Base-by-base conservation (phyloP, 2,797 vertebrate genomes). In the Lacerta agilis region DNA sequence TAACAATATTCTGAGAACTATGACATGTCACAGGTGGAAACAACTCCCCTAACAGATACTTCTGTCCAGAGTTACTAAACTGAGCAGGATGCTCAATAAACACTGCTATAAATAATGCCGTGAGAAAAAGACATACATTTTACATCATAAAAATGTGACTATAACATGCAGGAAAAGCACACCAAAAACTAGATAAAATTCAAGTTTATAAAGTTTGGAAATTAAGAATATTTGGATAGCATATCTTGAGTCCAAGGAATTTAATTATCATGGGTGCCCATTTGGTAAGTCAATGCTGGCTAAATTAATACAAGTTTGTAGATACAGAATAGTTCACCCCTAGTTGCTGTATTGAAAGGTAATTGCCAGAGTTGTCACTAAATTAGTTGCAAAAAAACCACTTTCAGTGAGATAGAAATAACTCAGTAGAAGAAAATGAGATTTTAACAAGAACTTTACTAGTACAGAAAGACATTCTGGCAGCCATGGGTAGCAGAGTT, bases 1-100 rank as follows among this genome's bases (percentile, higher is more conserved):
- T 92, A 93, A 82, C 71, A 89, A 80, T 92, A 94, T 94, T 93
- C 94, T 94, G 93, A 95, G 93, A 95, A 94, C 85, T 91, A 81
- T 95, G 91, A 95, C 87, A 92, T 55, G 92, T 75, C 73, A 87
- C 1, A 1, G 86, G 83, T 69, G 84, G 86, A 82, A 91, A 72
- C 66, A 66, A 67, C 85, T 89, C 81, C 45, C 61, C 3, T 81
- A 80, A 87, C 82, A 88, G 85, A 90, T 67, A 81, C 73, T 4
- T 25, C 43, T 79, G 83, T 77, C 43, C 78, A 82, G 6, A 17
- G 79, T 72, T 64, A 45, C 33, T 93, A 41, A 89, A 89, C 38
- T 55, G 10, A 80, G 67, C 36, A 72, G 3, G 23, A 64, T 11
- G 7, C 43, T 67, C 20, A 49, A 72, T 55, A 17, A 33, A 45